A percentile compares a stretch with the other conserved stretches of the same genome.
These are phyloP conservation scores for Platynereis dumerilii DNA, from an alignment of 2,888 invertebrate species.

Conservation along the genomic window DNA sequence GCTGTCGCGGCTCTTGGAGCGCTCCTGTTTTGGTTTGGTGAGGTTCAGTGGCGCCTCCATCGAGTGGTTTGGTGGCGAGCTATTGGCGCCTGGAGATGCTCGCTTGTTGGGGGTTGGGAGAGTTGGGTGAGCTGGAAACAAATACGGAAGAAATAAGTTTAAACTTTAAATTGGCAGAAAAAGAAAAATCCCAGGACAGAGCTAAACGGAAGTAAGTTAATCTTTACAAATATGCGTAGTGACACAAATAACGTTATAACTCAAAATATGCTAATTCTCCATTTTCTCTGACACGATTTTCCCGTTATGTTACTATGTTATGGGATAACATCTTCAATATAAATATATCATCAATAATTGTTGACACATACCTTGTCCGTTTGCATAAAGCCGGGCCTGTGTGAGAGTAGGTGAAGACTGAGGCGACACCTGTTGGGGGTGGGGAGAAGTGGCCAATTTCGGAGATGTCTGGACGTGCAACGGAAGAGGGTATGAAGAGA, in stretches of 20 bases:
- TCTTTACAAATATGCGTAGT: too few species aligned
- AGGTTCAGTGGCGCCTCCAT: slow-evolving; percentile 27
- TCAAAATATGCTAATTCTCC: too few species aligned
- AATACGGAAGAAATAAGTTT: neutral
- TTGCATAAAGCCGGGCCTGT: slow-evolving; percentile 17
- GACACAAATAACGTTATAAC: too few species aligned
- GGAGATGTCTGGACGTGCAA: slow-evolving; percentile 19
- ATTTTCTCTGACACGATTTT: too few species aligned
- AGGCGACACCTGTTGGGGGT: slow-evolving; percentile 27
- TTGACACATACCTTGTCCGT: neutral
- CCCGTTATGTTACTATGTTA: too few species aligned
- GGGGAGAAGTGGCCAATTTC: slow-evolving; percentile 23
- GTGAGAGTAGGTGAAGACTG: slow-evolving; percentile 21
- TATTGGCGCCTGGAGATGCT: neutral
- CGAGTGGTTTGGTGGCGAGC: neutral
- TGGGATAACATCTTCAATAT: too few species aligned
- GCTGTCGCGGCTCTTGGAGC: slow-evolving; percentile 1
- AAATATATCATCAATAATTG: too few species aligned
- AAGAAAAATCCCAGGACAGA: too few species aligned
- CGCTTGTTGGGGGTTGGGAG: neutral
- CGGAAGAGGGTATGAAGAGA: slow-evolving; percentile 10
- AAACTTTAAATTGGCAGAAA: too few species aligned
- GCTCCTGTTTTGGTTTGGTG: slow-evolving; percentile 16
- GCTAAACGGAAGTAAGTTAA: too few species aligned
- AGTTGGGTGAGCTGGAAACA: neutral